These are phyloP conservation scores for Sigmodon hispidus DNA, from an alignment of 2,113 vertebrate genomes.

Conservation along the genomic window DNA sequence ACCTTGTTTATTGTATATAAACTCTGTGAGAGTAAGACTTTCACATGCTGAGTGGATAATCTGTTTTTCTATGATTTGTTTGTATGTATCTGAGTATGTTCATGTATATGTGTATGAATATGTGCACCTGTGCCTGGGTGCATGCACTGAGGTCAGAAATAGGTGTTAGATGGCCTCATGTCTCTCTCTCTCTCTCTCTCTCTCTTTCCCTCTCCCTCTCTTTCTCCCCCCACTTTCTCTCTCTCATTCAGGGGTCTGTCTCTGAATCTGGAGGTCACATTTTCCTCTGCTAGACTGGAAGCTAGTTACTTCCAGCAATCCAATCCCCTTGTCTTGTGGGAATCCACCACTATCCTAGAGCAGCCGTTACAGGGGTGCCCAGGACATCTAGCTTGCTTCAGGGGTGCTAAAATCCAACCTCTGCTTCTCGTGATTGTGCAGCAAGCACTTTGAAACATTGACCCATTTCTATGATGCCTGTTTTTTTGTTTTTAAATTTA, in stretches of 20 bases:
- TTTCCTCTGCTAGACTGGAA: background rate
- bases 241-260: background rate
- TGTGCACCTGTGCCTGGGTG: background rate
- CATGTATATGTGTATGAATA: background rate
- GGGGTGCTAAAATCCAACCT: background rate
- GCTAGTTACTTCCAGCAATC: too few species aligned
- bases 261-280: background rate
- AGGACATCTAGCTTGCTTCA: too few species aligned
- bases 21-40: background rate
- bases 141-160: background rate
- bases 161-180: background rate
- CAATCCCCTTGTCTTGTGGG: background rate
- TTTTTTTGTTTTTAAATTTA: background rate
- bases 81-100: background rate
- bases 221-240: background rate
- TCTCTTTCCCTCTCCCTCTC: background rate
- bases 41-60: background rate
- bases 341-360: background rate
- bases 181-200: background rate
- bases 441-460: background rate
- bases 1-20: too few species aligned
- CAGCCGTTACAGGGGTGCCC: background rate
- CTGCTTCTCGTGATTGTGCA: background rate
- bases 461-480: background rate
- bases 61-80: background rate